phyloP scores from a whole-genome alignment of 2,113 vertebrate species.

The Oplegnathus fasciatus region DNA sequence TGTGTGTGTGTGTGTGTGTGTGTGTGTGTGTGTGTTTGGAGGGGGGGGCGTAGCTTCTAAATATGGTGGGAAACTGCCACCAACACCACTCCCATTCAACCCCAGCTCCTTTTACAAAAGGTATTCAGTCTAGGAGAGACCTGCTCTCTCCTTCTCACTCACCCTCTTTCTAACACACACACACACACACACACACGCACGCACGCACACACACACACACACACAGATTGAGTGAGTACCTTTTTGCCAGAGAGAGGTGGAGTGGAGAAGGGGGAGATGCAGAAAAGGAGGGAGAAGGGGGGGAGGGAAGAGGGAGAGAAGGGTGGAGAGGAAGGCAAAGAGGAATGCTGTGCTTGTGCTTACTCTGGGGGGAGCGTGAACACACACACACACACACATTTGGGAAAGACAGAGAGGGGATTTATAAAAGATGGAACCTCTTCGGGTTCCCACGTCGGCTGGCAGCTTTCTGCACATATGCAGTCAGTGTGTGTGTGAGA shows the following conservation, averaged over 20 bases:
- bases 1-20: constrained; percentile 6
- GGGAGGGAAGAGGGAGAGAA: constrained; percentile 33
- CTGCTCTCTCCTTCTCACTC: constrained; percentile 59
- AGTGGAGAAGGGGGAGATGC: constrained; percentile 43
- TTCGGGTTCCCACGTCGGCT: constrained; percentile 72
- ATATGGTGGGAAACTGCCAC: constrained; percentile 83
- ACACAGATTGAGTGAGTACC: constrained; percentile 54
- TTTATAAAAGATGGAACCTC: constrained; percentile 77
- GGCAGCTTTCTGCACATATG: constrained; percentile 75
- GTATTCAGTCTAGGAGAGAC: constrained; percentile 78
- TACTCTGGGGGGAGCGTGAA: constrained; percentile 54
- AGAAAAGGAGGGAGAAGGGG: constrained; percentile 34
- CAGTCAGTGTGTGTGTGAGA: constrained; percentile 30
- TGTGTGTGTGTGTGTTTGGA: constrained; percentile 7
- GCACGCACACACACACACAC: constrained; percentile 42
- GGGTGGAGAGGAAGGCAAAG: constrained; percentile 58
- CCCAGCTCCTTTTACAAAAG: constrained; percentile 80
- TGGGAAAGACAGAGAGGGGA: constrained; percentile 72
- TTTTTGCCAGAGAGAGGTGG: constrained; percentile 60
- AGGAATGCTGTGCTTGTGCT: constrained; percentile 74
- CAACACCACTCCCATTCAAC: constrained; percentile 81
- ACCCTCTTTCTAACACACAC: constrained; percentile 43
- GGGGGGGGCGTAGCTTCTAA: constrained; percentile 65
- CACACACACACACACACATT: constrained; percentile 60
- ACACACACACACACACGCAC: constrained; percentile 37